These are phyloP conservation scores for Drosophila algonquin DNA, from an alignment of 2,888 invertebrate species.

Conservation along the genomic window DNA sequence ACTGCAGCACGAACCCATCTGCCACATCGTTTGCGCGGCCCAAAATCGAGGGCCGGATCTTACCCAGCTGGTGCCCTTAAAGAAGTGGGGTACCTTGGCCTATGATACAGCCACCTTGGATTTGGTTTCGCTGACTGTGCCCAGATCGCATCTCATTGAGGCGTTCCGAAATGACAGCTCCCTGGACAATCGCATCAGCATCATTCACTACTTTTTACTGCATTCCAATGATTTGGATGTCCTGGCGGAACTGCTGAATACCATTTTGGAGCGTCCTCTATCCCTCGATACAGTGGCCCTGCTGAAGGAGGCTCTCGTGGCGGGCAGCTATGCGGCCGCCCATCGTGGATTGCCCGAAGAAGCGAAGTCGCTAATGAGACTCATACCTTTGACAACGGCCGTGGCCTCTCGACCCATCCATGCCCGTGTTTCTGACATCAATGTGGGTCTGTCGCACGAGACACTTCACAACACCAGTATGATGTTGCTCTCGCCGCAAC, in stretches of 20 bases:
- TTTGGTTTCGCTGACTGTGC: slow-evolving; percentile 87
- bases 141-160: slow-evolving; percentile 88
- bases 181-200: slow-evolving; percentile 90
- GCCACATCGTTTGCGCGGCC: slow-evolving; percentile 89
- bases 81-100: slow-evolving; percentile 82
- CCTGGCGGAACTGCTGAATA: slow-evolving; percentile 89
- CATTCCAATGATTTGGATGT: slow-evolving; percentile 91
- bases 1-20: slow-evolving; percentile 92
- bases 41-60: slow-evolving; percentile 83
- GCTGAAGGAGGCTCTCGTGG: slow-evolving; percentile 92
- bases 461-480: slow-evolving; percentile 92
- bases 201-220: slow-evolving; percentile 92
- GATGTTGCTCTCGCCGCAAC: slow-evolving; percentile 92
- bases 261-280: slow-evolving; percentile 86
- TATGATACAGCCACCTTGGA: slow-evolving; percentile 89
- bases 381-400: slow-evolving; percentile 89
- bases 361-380: slow-evolving; percentile 87
- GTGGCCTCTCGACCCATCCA: slow-evolving; percentile 82
- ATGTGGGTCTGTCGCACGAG: slow-evolving; percentile 89
- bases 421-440: slow-evolving; percentile 84
- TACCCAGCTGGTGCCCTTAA: slow-evolving; percentile 88
- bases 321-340: slow-evolving; percentile 89
- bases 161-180: slow-evolving; percentile 88
- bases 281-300: slow-evolving; percentile 86
- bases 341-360: slow-evolving; percentile 90